Evolutionary conservation across 2,113 vertebrate species (phyloP).

Genomic region (Laticauda laticaudata): DNA sequence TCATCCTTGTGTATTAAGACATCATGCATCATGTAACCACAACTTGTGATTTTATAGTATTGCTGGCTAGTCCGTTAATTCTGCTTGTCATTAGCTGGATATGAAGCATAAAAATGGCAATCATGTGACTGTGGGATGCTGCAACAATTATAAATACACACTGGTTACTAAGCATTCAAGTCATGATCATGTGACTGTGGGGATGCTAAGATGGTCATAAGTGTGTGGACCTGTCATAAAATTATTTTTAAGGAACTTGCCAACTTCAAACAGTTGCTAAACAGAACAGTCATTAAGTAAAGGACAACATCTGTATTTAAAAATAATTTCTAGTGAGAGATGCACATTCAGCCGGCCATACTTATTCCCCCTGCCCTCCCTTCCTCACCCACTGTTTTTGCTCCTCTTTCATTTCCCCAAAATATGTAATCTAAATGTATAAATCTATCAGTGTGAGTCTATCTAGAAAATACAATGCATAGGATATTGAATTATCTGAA

Average conservation of each 20-base stretch:
- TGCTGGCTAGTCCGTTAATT: background rate
- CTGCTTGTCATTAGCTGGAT: background rate
- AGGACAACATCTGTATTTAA: background rate
- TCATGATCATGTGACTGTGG: background rate
- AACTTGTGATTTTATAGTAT: background rate
- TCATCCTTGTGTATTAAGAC: background rate
- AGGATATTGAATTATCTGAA: background rate
- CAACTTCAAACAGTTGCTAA: background rate
- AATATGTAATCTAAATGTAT: background rate
- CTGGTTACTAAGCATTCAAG: background rate
- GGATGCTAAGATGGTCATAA: background rate
- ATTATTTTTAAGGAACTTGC: background rate
- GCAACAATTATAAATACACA: background rate
- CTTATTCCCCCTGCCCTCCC: background rate
- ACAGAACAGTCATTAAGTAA: background rate
- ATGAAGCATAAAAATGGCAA: background rate
- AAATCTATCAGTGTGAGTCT: background rate
- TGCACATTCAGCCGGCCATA: background rate
- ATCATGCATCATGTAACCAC: background rate
- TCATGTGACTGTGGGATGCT: background rate
- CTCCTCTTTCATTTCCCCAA: background rate
- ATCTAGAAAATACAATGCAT: background rate
- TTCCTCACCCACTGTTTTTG: background rate
- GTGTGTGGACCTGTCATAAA: background rate
- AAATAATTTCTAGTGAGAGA: background rate